phyloP scores from a whole-genome alignment of 2,888 invertebrate species.

The Choreutis nemorana region DNA sequence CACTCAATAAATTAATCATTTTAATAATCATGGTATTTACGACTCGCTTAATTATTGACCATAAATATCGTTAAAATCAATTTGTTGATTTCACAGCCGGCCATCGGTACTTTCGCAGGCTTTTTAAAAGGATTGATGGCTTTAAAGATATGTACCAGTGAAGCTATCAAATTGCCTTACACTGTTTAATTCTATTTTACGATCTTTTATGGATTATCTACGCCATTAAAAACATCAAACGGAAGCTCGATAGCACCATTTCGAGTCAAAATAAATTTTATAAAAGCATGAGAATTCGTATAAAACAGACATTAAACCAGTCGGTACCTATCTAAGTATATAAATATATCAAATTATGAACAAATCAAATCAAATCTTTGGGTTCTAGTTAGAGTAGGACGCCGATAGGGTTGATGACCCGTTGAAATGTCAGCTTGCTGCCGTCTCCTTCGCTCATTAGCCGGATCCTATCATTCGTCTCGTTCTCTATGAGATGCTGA shows the following conservation, averaged over 20 bases:
- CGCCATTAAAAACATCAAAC: conserved; percentile 46
- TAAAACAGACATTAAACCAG: conserved; percentile 28
- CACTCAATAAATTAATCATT: no score
- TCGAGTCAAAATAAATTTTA: conserved; percentile 43
- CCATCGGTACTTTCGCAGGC: no score
- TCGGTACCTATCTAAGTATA: no score
- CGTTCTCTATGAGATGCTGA: conserved; percentile 58
- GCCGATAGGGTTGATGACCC: conserved; percentile 64
- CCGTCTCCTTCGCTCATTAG: conserved; percentile 37
- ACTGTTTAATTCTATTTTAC: conserved; percentile 35
- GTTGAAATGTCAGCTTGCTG: conserved; percentile 59
- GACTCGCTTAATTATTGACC: no score
- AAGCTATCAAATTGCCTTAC: conserved; percentile 36
- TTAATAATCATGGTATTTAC: no score
- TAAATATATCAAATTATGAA: conserved; percentile 62
- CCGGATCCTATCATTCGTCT: conserved; percentile 30
- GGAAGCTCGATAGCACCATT: conserved; percentile 41
- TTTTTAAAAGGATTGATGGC: no score
- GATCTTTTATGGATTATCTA: conserved; percentile 33
- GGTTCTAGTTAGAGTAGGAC: conserved; percentile 65
- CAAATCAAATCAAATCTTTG: conserved; percentile 65
- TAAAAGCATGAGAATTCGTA: conserved; percentile 38
- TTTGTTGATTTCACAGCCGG: no score
- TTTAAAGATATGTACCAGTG: no score
- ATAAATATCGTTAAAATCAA: no score